These are phyloP conservation scores for Biston betularia DNA, from an alignment of 2,888 invertebrate genomes.

Conservation along the genomic window DNA sequence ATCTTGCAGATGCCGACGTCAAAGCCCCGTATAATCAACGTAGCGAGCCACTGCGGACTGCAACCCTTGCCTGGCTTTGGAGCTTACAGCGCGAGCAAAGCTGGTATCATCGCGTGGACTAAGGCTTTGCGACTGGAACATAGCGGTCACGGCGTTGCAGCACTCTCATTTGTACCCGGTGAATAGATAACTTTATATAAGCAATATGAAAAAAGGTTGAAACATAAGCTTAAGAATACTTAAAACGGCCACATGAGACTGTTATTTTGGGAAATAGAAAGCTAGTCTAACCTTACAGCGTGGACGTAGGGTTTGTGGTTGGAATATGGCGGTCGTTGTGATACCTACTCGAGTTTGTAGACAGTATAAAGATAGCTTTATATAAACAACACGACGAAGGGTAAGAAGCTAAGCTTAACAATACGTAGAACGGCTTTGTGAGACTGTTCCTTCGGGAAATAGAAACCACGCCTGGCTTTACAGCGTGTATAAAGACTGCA, in stretches of 20 bases:
- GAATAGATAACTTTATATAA: conserved; percentile 35
- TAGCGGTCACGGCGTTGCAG: conserved; percentile 89
- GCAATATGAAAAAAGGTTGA: background rate
- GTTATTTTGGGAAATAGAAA: background rate
- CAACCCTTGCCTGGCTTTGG: conserved; percentile 90
- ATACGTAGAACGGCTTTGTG: too few species aligned
- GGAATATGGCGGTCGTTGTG: too few species aligned
- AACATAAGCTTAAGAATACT: background rate
- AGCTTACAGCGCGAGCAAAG: conserved; percentile 93
- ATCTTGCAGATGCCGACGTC: conserved; percentile 50
- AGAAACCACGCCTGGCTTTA: conserved; percentile 90
- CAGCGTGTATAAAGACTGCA: conserved; percentile 90
- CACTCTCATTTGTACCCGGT: conserved; percentile 92
- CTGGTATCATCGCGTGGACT: conserved; percentile 91
- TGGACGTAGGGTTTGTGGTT: too few species aligned
- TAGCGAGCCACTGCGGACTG: conserved; percentile 94
- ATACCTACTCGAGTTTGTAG: too few species aligned
- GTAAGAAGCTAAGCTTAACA: too few species aligned
- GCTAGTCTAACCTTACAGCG: too few species aligned
- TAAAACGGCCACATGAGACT: background rate
- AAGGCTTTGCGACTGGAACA: conserved; percentile 91
- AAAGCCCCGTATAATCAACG: conserved; percentile 89
- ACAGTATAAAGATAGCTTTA: too few species aligned
- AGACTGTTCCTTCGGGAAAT: too few species aligned
- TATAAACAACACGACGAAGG: too few species aligned